These are phyloP conservation scores for Athalia circularis DNA, from an alignment of 2,888 invertebrate genomes.

Conservation along the genomic window DNA sequence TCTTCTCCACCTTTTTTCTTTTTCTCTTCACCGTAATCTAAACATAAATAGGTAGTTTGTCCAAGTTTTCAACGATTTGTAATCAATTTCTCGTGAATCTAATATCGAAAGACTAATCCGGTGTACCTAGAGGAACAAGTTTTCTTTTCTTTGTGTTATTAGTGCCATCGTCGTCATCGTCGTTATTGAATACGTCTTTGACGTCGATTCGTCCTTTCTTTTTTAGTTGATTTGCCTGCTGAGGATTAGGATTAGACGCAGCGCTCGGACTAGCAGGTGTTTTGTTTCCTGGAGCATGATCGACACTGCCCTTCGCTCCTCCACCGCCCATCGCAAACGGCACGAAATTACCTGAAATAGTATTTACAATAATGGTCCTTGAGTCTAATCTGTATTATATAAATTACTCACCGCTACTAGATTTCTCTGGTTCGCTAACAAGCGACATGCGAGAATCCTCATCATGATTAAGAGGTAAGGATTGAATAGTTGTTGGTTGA, in stretches of 20 bases:
- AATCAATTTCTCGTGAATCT: too few species aligned
- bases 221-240: conserved; percentile 74
- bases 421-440: conserved; percentile 71
- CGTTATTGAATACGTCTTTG: conserved; percentile 90
- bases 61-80: too few species aligned
- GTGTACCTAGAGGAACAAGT: conserved; percentile 83
- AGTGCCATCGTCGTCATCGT: conserved; percentile 82
- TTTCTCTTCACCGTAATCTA: conserved; percentile 80
- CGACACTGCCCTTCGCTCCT: conserved; percentile 60
- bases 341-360: conserved; percentile 68
- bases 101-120: conserved; percentile 14
- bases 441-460: conserved; percentile 72
- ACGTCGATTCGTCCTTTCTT: conserved; percentile 84
- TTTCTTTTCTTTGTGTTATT: conserved; percentile 82
- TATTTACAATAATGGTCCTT: background rate
- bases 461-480: conserved; percentile 64
- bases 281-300: conserved; percentile 69
- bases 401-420: conserved; percentile 64
- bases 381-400: background rate
- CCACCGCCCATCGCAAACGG: conserved; percentile 72
- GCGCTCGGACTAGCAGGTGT: conserved; percentile 70
- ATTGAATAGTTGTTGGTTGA: conserved; percentile 58
- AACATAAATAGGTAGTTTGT: background rate
- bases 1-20: conserved; percentile 74
- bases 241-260: conserved; percentile 58